Evolutionary conservation across 2,797 vertebrate species (phyloP).

Genomic region (Manis crassicaudata): DNA sequence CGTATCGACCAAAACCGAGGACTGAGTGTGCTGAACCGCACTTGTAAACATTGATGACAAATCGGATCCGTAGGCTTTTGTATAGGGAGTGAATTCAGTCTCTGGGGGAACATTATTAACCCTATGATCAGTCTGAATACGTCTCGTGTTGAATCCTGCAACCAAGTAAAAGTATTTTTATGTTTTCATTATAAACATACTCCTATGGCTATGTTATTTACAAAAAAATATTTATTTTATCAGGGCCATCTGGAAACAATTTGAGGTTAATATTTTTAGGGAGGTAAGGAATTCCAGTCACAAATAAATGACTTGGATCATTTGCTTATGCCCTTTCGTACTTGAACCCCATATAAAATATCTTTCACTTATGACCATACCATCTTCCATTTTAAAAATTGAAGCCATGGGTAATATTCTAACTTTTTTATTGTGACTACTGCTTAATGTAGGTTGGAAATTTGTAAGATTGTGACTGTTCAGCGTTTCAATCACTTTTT

Average conservation of each 20-base stretch:
- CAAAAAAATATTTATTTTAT: background rate
- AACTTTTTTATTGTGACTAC: background rate
- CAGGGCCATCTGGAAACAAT: background rate
- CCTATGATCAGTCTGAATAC: background rate
- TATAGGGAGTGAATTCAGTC: background rate
- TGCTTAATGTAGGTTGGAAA: background rate
- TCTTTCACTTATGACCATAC: background rate
- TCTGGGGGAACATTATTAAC: background rate
- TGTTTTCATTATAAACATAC: background rate
- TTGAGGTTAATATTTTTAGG: background rate
- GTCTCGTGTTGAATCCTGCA: background rate
- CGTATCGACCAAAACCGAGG: background rate
- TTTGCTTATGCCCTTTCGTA: background rate
- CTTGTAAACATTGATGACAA: background rate
- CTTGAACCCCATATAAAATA: background rate
- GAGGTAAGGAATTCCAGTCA: background rate
- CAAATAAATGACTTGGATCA: background rate
- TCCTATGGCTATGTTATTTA: background rate
- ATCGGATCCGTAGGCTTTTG: background rate
- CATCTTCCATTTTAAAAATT: background rate
- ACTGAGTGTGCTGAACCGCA: background rate
- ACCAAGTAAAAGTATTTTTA: background rate
- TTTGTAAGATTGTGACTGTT: background rate
- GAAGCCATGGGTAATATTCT: background rate
- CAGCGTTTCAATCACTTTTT: background rate